Percentiles rank a stretch among this genome's conserved stretches.
phyloP scores from a whole-genome alignment of 2,113 vertebrate species.

The Melanotaenia duboulayi region DNA sequence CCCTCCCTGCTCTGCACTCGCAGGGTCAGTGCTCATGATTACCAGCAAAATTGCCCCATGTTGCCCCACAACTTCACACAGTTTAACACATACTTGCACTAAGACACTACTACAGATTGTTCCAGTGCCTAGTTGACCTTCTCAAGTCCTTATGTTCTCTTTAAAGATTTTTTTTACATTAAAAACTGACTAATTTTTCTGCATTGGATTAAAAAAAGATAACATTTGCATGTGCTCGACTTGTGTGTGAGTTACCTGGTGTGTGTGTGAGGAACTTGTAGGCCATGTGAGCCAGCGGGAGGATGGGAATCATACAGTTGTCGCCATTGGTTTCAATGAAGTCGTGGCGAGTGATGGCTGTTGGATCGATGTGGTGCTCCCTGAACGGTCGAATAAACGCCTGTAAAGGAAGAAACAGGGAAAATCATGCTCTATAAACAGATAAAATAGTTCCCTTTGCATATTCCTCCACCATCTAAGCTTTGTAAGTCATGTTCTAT shows the following conservation, averaged over 20 bases:
- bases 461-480: background rate
- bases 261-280: conserved; percentile 80
- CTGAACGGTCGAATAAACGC: conserved; percentile 84
- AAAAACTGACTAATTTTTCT: background rate
- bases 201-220: too few species aligned
- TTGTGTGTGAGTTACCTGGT: conserved; percentile 72
- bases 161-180: background rate
- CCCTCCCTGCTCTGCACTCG: conserved; percentile 37
- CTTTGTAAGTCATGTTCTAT: background rate
- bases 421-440: background rate
- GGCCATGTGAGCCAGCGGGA: conserved; percentile 82
- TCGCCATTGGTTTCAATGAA: conserved; percentile 86
- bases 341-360: conserved; percentile 85
- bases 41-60: conserved; percentile 12
- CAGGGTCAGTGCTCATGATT: conserved; percentile 54
- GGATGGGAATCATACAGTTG: conserved; percentile 85
- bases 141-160: conserved; percentile 18
- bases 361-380: conserved; percentile 85
- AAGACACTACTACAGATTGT: conserved; percentile 19
- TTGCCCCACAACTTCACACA: conserved; percentile 11
- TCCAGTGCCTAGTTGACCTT: conserved; percentile 16
- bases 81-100: background rate
- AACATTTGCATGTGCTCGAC: background rate
- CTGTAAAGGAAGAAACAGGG: conserved; percentile 52
- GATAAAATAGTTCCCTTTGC: background rate